Conservation (phyloP, 1,140 invertebrate species). For the Cotesia vestalis region DNA sequence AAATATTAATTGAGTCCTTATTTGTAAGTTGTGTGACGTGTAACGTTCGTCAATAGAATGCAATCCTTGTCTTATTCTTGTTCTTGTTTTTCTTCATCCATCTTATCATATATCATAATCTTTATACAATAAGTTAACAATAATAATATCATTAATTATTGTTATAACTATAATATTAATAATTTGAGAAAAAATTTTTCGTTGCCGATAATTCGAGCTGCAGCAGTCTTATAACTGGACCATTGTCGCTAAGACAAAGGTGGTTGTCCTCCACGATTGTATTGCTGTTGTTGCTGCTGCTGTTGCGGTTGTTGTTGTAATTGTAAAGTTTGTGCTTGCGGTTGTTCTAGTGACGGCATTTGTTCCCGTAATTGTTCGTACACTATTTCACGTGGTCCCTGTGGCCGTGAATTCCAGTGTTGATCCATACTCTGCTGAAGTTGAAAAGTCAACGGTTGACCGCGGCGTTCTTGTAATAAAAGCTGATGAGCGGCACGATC, state of each 20-base stretch:
- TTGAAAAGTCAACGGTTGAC: slow-evolving; percentile 58
- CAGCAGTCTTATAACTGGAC: slow-evolving; percentile 1
- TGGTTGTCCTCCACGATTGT: slow-evolving; percentile 43
- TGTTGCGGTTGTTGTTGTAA: slow-evolving; percentile 44
- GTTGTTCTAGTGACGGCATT: slow-evolving; percentile 43
- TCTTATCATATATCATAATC: neutral
- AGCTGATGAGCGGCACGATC: slow-evolving; percentile 83
- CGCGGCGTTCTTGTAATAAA: slow-evolving; percentile 69
- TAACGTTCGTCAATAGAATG: too few species aligned
- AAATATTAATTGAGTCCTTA: too few species aligned
- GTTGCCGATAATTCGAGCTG: slow-evolving; percentile 28
- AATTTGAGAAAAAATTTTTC: slow-evolving; percentile 24
- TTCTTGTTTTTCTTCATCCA: neutral
- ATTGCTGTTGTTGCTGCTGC: slow-evolving; percentile 44
- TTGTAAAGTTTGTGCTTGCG: slow-evolving; percentile 45
- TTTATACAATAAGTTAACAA: slow-evolving; percentile 19
- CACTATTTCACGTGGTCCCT: slow-evolving; percentile 45
- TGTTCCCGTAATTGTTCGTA: slow-evolving; percentile 56
- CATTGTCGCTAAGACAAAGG: slow-evolving; percentile 49
- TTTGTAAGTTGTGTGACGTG: too few species aligned
- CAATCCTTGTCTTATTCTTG: neutral
- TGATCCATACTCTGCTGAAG: slow-evolving; percentile 54
- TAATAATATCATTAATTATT: neutral
- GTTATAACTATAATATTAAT: neutral
- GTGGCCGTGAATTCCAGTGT: slow-evolving; percentile 47